Base-by-base conservation (phyloP, 64 coral and sea anemone genomes). In the Actinia tenebrosa region DNA sequence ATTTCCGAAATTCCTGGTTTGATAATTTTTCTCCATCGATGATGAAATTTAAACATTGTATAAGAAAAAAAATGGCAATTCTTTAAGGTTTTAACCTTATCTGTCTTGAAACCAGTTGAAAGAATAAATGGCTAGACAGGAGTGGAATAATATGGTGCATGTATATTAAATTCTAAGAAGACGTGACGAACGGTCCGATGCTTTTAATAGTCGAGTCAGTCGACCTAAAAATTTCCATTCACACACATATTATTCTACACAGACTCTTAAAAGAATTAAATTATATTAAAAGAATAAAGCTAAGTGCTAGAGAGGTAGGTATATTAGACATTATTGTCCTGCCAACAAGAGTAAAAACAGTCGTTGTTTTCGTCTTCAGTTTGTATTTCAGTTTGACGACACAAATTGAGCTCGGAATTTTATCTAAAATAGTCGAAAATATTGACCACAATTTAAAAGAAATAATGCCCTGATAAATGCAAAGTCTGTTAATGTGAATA, bases 1-100 rank as follows among this genome's bases (percentile, higher is more conserved):
- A 85, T 85, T 81, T 45, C 43, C 79, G 9, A 52, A 81, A 81
- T 81, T 81, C 79, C 79, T 81, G 1, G 16, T 53, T 81, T 45
- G 79, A 52, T 81, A 81, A 81, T 81, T 81, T n/a, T 45, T 81
- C 44, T 47, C 79, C 27, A 30, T 42, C 27, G 25, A 43, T 75
- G 27, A 75, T 75, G 22, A 75, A 75, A 37, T 75, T 75, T 75
- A 75, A 9, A 75, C 69, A 75, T 75, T 75, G 25, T 30, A 75
- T 37, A 13, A 75, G 69, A 75, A 75, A 30, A 37, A 42, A 37
- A 8, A 17, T 63, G 19, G 61, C 19, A 64, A 71, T 71, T 22
- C 66, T 25, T 25, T 27, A 22, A 22, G 8, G 22, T 43, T n/a
- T 75, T 10, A 75, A 75, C 69, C 69, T 75, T 42, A 9, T 75